phyloP scores from a whole-genome alignment of 2,888 invertebrate genomes.

The Pomacea canaliculata region DNA sequence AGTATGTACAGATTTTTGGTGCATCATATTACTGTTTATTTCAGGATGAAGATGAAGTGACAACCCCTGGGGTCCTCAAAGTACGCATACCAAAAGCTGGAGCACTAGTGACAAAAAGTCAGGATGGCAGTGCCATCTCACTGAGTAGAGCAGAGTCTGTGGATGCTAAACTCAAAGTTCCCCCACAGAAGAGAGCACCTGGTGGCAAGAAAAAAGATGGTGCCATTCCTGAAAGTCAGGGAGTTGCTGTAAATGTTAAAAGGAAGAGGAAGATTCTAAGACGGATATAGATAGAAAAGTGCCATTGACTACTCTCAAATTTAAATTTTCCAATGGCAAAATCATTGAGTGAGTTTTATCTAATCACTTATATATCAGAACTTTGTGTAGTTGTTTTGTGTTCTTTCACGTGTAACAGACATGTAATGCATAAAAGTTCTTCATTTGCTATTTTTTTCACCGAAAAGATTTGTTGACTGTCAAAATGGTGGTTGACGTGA shows the following conservation, averaged over 20 bases:
- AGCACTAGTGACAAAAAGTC: constrained; percentile 44
- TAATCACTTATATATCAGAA: too few species aligned
- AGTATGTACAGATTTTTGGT: too few species aligned
- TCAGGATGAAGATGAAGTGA: constrained; percentile 41
- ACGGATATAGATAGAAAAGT: constrained; percentile 19
- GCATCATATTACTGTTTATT: background rate
- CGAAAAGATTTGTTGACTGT: too few species aligned
- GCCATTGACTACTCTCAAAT: constrained; percentile 46
- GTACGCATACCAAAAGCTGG: constrained; percentile 62
- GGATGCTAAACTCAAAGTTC: constrained; percentile 29
- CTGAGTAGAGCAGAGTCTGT: constrained; percentile 5
- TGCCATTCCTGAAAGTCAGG: too few species aligned
- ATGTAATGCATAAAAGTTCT: too few species aligned
- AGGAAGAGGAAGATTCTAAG: constrained; percentile 18
- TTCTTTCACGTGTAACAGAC: too few species aligned
- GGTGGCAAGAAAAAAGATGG: background rate
- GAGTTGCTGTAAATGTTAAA: background rate
- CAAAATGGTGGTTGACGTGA: too few species aligned
- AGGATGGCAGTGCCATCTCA: background rate
- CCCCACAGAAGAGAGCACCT: background rate
- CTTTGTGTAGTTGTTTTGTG: too few species aligned
- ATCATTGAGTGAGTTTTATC: constrained; percentile 55
- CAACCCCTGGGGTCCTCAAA: constrained; percentile 39
- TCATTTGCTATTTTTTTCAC: too few species aligned
- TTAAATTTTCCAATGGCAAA: constrained; percentile 66